Base-by-base conservation (phyloP, 2,888 invertebrate species). In the Drosophila incognita region DNA sequence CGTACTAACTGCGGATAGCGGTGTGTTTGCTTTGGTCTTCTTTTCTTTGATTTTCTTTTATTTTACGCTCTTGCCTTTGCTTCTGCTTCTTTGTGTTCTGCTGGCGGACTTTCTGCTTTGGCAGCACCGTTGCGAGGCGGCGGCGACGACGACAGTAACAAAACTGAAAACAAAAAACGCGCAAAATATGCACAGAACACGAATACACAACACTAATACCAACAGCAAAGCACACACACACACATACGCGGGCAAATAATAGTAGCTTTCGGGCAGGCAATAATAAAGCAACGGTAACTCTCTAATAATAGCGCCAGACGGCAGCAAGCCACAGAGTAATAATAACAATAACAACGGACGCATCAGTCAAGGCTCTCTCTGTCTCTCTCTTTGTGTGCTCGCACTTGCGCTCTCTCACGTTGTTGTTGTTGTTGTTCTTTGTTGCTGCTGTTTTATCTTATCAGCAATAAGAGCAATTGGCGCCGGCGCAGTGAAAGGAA, bases 271-370 rank as follows among this genome's bases (percentile, higher is more conserved):
- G 76, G 69, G 74, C 68, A 65, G 75, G 82, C 82, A 79, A 76
- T 87, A 85, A 87, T 85, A 85, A 85, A 81, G 76, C 74, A 86
- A 86, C 85, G 85, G 85, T 86, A 87, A 85, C 85, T 85, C 85
- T 87, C 87, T 85, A 85, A 85, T 85, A 84, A 84, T 85, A 86
- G 83, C 78, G 78, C 65, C 70, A 61, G 68, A 48, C 72, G 33
- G 56, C 74, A 66, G 62, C 70, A 77, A 72, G 66, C 35, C 56
- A 76, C 27, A 60, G 27, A 71, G 61, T 63, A 48, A 60, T 49
- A 60, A 27, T n/a, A 58, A 49, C 48, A 60, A 46, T 36, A 59
- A 53, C 59, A 66, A 56, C 72, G 56, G 64, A 46, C 42, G 42
- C 46, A 46, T 24, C 46, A 46, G 15, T 46, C 46, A 46, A 46